Evolutionary conservation across 1,140 invertebrate genomes (phyloP), one percentile per base, ranked within the genome.

Genomic region (Thereuonema tuberculata): DNA sequence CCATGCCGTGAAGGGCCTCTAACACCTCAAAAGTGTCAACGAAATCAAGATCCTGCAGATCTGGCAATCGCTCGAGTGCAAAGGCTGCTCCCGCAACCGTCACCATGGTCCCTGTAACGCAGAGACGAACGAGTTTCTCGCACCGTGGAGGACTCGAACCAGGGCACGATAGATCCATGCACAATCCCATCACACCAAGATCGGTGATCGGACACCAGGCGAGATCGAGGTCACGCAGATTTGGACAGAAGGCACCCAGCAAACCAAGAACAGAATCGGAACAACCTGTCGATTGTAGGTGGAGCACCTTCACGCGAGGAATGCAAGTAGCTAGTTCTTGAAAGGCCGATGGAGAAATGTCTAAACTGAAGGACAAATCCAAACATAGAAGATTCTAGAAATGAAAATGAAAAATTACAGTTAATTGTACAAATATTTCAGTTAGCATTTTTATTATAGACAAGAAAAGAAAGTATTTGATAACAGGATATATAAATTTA

Each of bases 221-320:
- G 9, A 55, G 14, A 27, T 55, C 27, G 2, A 55, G 15, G 21
- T 50, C 48, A 5, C 21, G 48, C 48, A 50, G 23, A 9, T 50
- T 20, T 5, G 9, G 48, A 21, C 48, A 50, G 21, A 9, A 14
- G 17, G 48, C 21, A 12, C 48, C 48, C 21, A 50, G 9, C 21
- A 50, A 50, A 50, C 5, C 9, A 5, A 50, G 21, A 24, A 24
- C 9, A 9, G 23, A 20, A 24, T 50, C 48, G 3, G 48, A 5
- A 50, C 48, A 50, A 14, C 48, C 48, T 50, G 48, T 50, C 5
- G 48, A 50, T 50, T 50, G 48, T 9, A 50, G 21, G 48, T 50
- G 48, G 5, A 50, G 48, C 5, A 9, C 21, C 21, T 21, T 17
- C 3, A 50, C 21, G 9, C 48, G 9, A 9, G 48, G 48, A 24